A percentile compares a stretch with the other conserved stretches of the same genome.
Evolutionary conservation across 2,113 vertebrate genomes (phyloP).

Genomic region (Eublepharis macularius): DNA sequence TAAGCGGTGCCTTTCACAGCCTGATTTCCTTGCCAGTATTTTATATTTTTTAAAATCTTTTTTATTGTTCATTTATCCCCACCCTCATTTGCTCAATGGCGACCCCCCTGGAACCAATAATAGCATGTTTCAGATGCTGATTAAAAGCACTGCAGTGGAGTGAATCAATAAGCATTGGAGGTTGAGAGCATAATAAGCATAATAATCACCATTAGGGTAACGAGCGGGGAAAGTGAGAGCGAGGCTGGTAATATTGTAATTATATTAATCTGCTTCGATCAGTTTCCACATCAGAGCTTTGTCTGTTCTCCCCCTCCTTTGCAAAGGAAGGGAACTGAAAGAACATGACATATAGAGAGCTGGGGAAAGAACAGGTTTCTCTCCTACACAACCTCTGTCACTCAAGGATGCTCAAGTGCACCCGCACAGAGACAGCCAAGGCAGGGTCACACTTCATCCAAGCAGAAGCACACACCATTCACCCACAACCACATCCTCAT

Average conservation of each 20-base stretch:
- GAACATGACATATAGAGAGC: not conserved
- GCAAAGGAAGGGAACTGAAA: not conserved
- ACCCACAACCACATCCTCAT: not conserved
- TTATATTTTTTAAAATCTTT: constrained; percentile 5
- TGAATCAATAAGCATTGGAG: constrained; percentile 48
- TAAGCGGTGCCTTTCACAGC: not conserved
- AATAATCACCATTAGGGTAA: constrained; percentile 60
- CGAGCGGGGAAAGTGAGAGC: not conserved
- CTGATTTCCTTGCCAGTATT: not conserved
- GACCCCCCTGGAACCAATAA: constrained; percentile 39
- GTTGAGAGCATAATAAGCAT: constrained; percentile 50
- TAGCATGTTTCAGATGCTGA: constrained; percentile 30
- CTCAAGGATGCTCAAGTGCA: not conserved
- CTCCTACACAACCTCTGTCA: constrained; percentile 1
- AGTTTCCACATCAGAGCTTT: not conserved
- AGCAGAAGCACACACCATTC: not conserved
- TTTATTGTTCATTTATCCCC: not conserved
- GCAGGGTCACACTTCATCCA: not conserved
- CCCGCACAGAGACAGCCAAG: not conserved
- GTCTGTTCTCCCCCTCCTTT: constrained; percentile 1
- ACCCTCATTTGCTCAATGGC: not conserved
- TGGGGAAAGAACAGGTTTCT: not conserved
- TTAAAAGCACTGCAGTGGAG: constrained; percentile 34
- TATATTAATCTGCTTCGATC: constrained; percentile 33
- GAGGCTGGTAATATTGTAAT: constrained; percentile 35